These are phyloP conservation scores for Mythimna loreyi DNA, from an alignment of 2,888 invertebrate genomes.

Conservation along the genomic window DNA sequence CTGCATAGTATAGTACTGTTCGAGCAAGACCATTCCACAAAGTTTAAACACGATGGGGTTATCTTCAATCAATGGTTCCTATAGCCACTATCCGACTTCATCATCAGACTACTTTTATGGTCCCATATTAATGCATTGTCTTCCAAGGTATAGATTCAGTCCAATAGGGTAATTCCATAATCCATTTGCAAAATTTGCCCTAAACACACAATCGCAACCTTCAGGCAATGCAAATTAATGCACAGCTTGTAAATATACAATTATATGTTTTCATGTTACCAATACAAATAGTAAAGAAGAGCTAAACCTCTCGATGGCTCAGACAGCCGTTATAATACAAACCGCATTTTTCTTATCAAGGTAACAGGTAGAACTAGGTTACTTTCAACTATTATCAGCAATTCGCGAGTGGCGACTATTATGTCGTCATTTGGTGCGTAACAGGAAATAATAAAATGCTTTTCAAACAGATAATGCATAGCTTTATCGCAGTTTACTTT, in stretches of 20 bases:
- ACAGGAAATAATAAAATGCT: conserved; percentile 34
- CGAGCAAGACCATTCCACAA: too few relatives aligned
- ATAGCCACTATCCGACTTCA: too few relatives aligned
- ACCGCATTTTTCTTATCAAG: conserved; percentile 12
- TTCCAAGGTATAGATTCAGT: too few relatives aligned
- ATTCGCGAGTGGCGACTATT: conserved; percentile 23
- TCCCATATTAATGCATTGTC: too few relatives aligned
- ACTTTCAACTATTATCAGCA: conserved; percentile 44
- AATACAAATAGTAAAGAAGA: not conserved
- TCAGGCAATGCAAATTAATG: too few relatives aligned
- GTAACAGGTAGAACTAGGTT: conserved; percentile 27
- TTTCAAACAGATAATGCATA: conserved; percentile 36
- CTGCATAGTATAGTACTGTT: too few relatives aligned
- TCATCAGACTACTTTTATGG: too few relatives aligned
- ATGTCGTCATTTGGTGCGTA: conserved; percentile 20
- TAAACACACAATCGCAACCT: too few relatives aligned
- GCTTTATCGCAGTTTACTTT: conserved; percentile 26
- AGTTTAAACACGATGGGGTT: too few relatives aligned
- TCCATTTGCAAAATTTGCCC: too few relatives aligned
- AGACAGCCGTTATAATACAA: conserved; percentile 19
- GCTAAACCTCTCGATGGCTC: not conserved
- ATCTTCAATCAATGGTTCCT: too few relatives aligned
- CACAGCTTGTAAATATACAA: not conserved
- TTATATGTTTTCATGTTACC: not conserved
- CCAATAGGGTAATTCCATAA: too few relatives aligned